Evolutionary conservation across 2,888 invertebrate species (phyloP).

Genomic region (Leptinotarsa peninsularis): DNA sequence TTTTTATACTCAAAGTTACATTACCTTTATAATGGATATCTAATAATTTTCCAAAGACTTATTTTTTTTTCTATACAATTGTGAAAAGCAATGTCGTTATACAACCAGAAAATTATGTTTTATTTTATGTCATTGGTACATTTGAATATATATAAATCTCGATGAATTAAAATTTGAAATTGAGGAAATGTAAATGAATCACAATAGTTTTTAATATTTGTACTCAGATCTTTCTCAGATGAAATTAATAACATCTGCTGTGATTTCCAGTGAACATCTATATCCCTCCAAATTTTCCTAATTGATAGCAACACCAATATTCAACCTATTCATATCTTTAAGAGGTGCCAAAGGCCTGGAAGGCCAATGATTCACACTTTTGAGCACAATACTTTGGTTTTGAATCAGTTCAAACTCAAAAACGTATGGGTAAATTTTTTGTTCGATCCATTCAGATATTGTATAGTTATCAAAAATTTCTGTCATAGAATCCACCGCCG

Average conservation of each 20-base stretch:
- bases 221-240: constrained; percentile 6
- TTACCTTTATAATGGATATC: no score
- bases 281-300: constrained; percentile 1
- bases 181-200: neutral
- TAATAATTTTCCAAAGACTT: no score
- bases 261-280: neutral
- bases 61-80: no score
- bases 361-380: constrained; percentile 71
- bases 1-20: no score
- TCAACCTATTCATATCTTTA: constrained; percentile 66
- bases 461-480: constrained; percentile 73
- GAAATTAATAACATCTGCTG: neutral
- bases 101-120: no score
- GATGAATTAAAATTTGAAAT: no score
- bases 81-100: no score
- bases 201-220: neutral
- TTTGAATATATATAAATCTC: no score
- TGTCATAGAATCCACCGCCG: constrained; percentile 70
- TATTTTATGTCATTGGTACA: no score
- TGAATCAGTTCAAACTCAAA: constrained; percentile 70
- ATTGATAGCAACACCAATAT: constrained; percentile 55
- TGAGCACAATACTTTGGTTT: constrained; percentile 68
- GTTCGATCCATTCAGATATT: constrained; percentile 76
- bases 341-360: constrained; percentile 71
- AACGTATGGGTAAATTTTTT: constrained; percentile 72